A percentile compares a stretch with the other conserved stretches of the same genome.
phyloP scores from a whole-genome alignment of 2,113 vertebrate genomes.

The Tinamus guttatus region DNA sequence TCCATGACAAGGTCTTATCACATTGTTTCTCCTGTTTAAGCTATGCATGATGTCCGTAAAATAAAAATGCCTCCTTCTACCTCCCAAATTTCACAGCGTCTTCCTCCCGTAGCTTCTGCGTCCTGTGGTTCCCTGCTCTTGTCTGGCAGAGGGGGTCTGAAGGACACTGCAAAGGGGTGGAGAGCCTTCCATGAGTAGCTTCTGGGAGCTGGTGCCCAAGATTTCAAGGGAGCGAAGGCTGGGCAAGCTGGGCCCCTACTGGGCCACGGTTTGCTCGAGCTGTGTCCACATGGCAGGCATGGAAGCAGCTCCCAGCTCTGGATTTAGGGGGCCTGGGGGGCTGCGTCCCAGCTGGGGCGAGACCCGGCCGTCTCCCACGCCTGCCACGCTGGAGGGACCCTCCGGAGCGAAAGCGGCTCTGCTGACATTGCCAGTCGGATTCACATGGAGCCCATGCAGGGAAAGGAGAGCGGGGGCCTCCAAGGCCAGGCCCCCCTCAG shows the following conservation, averaged over 20 bases:
- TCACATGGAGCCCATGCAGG: fast-evolving
- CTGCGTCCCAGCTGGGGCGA: not conserved
- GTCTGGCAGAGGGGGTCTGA: not conserved
- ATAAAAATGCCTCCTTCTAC: not conserved
- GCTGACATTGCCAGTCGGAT: fast-evolving
- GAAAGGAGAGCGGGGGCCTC: fast-evolving
- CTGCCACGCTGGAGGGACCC: not conserved
- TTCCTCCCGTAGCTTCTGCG: not conserved
- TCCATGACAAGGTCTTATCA: not conserved
- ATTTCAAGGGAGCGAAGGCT: not conserved
- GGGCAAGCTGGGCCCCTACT: not conserved
- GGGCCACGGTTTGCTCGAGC: not conserved
- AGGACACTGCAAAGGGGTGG: not conserved
- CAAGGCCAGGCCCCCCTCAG: fast-evolving
- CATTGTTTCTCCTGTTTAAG: not conserved
- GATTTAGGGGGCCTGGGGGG: not conserved
- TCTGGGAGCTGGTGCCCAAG: not conserved
- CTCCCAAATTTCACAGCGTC: not conserved
- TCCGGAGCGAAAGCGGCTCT: not conserved
- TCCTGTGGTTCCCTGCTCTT: not conserved
- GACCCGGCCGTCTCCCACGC: fast-evolving
- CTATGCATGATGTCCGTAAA: not conserved
- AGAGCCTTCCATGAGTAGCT: not conserved
- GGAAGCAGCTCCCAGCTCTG: not conserved
- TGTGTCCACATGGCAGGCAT: not conserved